Evolutionary conservation across 2,113 vertebrate genomes (phyloP).

Genomic region (Festucalex cinctus): DNA sequence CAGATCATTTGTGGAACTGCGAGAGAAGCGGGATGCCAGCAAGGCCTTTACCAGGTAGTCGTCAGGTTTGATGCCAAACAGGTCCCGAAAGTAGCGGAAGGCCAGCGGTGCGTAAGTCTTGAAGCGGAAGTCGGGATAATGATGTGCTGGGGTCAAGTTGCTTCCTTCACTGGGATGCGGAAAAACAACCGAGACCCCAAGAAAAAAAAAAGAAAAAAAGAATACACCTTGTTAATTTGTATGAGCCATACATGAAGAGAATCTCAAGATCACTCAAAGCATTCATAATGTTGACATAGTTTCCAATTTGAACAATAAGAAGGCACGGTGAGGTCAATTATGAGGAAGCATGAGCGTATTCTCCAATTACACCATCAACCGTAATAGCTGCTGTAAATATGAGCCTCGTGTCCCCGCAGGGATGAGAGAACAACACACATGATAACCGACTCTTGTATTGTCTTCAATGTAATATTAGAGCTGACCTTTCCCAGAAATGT

Average conservation of each 20-base stretch:
- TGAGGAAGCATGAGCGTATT: conserved; percentile 36
- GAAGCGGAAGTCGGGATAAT: conserved; percentile 98
- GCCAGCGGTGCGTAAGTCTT: conserved; percentile 96
- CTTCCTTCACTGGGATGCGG: conserved; percentile 84
- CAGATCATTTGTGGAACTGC: neutral
- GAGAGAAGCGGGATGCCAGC: neutral
- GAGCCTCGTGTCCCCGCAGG: conserved; percentile 7
- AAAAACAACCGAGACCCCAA: neutral
- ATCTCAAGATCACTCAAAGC: neutral
- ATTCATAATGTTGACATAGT: neutral
- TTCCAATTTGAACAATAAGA: conserved; percentile 13
- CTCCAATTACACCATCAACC: conserved; percentile 41
- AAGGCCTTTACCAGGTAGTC: conserved; percentile 94
- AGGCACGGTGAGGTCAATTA: conserved; percentile 19
- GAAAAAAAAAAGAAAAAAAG: conserved; percentile 24
- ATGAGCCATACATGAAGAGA: neutral
- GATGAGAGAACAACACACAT: conserved; percentile 8
- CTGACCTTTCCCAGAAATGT: conserved; percentile 6
- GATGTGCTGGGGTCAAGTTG: conserved; percentile 95
- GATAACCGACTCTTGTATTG: conserved; percentile 24
- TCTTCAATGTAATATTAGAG: neutral
- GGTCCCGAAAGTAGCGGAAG: conserved; percentile 97
- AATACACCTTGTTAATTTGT: conserved; percentile 3
- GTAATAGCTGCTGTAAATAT: conserved; percentile 12
- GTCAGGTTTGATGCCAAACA: conserved; percentile 96